A percentile compares a stretch with the other conserved stretches of the same genome.
These are phyloP conservation scores for Pomphorhynchus laevis DNA, from an alignment of 1,140 invertebrate species.

Conservation along the genomic window DNA sequence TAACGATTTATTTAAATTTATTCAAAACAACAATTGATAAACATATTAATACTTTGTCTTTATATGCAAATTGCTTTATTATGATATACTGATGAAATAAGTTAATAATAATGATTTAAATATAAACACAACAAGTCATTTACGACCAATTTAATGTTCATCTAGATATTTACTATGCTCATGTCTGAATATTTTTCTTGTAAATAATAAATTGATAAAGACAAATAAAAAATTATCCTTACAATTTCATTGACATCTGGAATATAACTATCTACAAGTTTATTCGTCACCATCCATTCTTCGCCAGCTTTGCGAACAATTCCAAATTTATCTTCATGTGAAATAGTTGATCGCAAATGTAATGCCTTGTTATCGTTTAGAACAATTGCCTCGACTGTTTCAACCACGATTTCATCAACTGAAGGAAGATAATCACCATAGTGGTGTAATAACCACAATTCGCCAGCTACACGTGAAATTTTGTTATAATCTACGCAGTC, in stretches of 20 bases:
- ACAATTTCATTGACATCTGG: slow-evolving; percentile 24
- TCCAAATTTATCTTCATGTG: slow-evolving; percentile 22
- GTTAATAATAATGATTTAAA: too few species aligned
- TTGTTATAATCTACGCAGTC: slow-evolving; percentile 22
- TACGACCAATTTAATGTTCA: too few species aligned
- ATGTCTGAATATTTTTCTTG: too few species aligned
- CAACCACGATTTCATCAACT: slow-evolving; percentile 24
- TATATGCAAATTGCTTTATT: too few species aligned
- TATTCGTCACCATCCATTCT: slow-evolving; percentile 23
- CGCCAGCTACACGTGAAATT: slow-evolving; percentile 19
- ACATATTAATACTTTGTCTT: too few species aligned
- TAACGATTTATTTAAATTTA: too few species aligned
- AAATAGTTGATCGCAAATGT: slow-evolving; percentile 20
- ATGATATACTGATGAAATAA: too few species aligned
- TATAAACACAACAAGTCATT: too few species aligned
- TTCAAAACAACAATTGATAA: too few species aligned
- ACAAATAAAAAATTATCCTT: neutral
- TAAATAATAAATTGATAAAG: too few species aligned
- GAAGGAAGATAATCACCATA: slow-evolving; percentile 24
- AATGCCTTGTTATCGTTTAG: slow-evolving; percentile 24
- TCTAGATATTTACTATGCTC: too few species aligned
- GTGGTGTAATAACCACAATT: slow-evolving; percentile 24
- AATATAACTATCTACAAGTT: slow-evolving; percentile 23
- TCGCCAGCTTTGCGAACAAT: slow-evolving; percentile 23
- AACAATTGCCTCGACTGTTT: slow-evolving; percentile 22